These are phyloP conservation scores for Schizopygopsis pylzovi DNA, from an alignment of 2,797 vertebrate genomes.

Conservation along the genomic window DNA sequence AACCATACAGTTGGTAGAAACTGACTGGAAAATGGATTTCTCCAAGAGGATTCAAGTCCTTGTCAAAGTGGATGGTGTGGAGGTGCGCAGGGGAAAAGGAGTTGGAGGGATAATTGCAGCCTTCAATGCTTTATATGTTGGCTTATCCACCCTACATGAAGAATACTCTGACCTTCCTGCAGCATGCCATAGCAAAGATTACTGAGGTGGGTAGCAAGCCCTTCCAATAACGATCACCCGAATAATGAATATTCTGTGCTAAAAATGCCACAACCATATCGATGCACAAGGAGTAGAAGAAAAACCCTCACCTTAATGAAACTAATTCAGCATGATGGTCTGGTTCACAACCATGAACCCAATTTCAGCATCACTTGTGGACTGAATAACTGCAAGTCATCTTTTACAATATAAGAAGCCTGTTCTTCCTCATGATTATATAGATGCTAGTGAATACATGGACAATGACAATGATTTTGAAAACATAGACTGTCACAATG, in stretches of 20 bases:
- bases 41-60: neutral
- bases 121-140: conserved; percentile 20
- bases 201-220: conserved; percentile 23
- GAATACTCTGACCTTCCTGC: conserved; percentile 37
- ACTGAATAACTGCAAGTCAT: conserved; percentile 45
- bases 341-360: conserved; percentile 45
- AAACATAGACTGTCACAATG: no score
- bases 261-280: conserved; percentile 18
- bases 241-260: conserved; percentile 10
- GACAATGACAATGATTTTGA: no score
- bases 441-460: no score
- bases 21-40: conserved; percentile 34
- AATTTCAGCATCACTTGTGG: conserved; percentile 51
- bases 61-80: conserved; percentile 36
- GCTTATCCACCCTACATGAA: conserved; percentile 33
- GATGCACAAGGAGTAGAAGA: conserved; percentile 22
- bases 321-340: conserved; percentile 48
- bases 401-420: conserved; percentile 28
- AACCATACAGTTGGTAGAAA: conserved; percentile 23
- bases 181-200: conserved; percentile 29
- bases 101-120: conserved; percentile 30
- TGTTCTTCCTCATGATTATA: no score
- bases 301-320: conserved; percentile 31
- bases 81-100: conserved; percentile 22
- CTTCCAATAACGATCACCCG: conserved; percentile 30